phyloP scores from a whole-genome alignment of 2,888 invertebrate species.

The Coleophora deauratella region DNA sequence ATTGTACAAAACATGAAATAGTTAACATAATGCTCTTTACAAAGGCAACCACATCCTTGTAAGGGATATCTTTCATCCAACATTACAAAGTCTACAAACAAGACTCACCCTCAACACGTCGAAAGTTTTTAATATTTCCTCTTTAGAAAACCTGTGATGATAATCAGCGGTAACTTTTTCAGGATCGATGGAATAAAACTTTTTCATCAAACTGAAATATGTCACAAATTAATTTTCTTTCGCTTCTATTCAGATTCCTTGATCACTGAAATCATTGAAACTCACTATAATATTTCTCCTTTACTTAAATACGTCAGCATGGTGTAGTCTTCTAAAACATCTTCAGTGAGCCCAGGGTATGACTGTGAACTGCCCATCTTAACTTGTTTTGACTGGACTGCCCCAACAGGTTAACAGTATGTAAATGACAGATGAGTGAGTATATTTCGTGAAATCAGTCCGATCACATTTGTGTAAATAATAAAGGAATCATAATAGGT shows the following conservation, averaged over 20 bases:
- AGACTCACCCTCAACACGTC: slow-evolving; percentile 76
- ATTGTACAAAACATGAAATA: too few relatives aligned
- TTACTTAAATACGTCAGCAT: slow-evolving; percentile 76
- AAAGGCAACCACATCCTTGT: too few relatives aligned
- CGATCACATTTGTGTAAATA: too few relatives aligned
- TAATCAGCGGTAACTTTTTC: slow-evolving; percentile 53
- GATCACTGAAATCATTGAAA: slow-evolving; percentile 19
- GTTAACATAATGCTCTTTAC: too few relatives aligned
- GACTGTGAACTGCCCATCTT: slow-evolving; percentile 66
- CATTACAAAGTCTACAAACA: too few relatives aligned
- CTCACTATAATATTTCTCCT: slow-evolving; percentile 77
- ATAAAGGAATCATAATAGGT: too few relatives aligned
- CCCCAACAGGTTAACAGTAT: background rate
- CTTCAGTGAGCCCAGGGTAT: slow-evolving; percentile 68
- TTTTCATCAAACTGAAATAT: slow-evolving; percentile 70
- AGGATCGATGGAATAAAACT: slow-evolving; percentile 66
- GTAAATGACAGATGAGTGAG: too few relatives aligned
- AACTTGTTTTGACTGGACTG: background rate
- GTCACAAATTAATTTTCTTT: too few relatives aligned
- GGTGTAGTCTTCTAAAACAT: slow-evolving; percentile 74
- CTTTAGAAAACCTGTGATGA: slow-evolving; percentile 64
- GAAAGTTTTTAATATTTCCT: slow-evolving; percentile 74
- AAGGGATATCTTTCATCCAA: too few relatives aligned
- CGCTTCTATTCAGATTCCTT: too few relatives aligned
- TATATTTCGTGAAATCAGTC: too few relatives aligned